Conservation (phyloP, 2,888 invertebrate genomes). For the Ceraclea dissimilis region DNA sequence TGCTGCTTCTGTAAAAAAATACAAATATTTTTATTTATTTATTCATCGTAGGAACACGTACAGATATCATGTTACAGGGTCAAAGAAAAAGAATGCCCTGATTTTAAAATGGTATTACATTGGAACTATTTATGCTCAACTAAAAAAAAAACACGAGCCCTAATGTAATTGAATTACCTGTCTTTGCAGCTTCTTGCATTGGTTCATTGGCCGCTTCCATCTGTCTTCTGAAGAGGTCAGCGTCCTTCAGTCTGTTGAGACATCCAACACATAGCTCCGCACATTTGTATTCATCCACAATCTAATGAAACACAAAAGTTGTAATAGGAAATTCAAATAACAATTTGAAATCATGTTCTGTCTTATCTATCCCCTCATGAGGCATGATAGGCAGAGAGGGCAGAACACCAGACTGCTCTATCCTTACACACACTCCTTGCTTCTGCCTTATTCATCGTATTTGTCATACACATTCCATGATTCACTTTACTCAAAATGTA, state of each 20-base stretch:
- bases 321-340: background rate
- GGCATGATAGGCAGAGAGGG: too few species aligned
- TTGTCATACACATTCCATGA: too few species aligned
- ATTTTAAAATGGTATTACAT: too few species aligned
- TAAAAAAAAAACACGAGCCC: background rate
- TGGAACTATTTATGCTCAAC: too few species aligned
- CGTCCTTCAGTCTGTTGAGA: slow-evolving; percentile 4
- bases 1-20: background rate
- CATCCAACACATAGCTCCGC: slow-evolving; percentile 7
- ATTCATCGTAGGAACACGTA: too few species aligned
- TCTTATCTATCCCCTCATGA: too few species aligned
- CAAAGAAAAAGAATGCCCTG: too few species aligned
- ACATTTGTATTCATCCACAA: slow-evolving; percentile 6
- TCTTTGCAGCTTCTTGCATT: background rate
- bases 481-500: too few species aligned
- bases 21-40: background rate
- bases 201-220: slow-evolving; percentile 2
- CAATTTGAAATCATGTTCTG: background rate
- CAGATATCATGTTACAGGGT: too few species aligned
- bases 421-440: too few species aligned
- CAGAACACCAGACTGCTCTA: too few species aligned
- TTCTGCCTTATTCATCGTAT: too few species aligned
- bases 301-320: background rate
- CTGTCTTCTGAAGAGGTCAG: slow-evolving; percentile 3
- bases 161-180: background rate